Evolutionary conservation across 2,113 vertebrate genomes (phyloP).

Genomic region (Etia nguti): DNA sequence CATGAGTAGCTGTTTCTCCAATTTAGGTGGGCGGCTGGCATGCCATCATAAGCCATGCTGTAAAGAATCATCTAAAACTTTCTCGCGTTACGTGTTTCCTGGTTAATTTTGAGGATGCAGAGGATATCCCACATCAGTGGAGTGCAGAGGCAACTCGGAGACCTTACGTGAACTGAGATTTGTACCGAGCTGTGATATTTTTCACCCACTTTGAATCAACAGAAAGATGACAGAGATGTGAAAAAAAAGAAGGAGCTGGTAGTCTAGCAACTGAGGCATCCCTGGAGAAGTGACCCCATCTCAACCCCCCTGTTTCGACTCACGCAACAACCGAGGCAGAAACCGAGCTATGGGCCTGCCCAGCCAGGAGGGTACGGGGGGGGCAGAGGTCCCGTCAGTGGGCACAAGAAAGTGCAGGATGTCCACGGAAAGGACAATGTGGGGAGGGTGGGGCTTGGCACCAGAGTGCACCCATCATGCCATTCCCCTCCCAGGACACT

Average conservation of each 20-base stretch:
- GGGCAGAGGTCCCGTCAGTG: slow-evolving; percentile 48
- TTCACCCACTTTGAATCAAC: slow-evolving; percentile 52
- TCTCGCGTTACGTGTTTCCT: background rate
- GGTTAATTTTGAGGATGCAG: background rate
- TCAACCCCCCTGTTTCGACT: slow-evolving; percentile 35
- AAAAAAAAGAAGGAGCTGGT: background rate
- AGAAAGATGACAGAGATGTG: slow-evolving; percentile 2
- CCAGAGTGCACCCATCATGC: slow-evolving; percentile 69
- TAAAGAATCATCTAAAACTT: slow-evolving; percentile 31
- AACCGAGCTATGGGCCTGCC: slow-evolving; percentile 13
- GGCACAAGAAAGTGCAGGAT: slow-evolving; percentile 54
- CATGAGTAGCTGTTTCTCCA: slow-evolving; percentile 53
- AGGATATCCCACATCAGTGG: background rate
- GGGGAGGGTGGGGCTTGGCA: slow-evolving; percentile 75
- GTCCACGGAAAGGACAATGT: slow-evolving; percentile 69
- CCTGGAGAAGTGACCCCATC: slow-evolving; percentile 9
- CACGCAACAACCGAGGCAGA: slow-evolving; percentile 22
- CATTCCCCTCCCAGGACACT: slow-evolving; percentile 77
- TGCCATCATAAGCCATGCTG: slow-evolving; percentile 26
- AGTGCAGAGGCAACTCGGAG: background rate
- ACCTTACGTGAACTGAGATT: slow-evolving; percentile 53
- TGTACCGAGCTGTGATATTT: slow-evolving; percentile 49
- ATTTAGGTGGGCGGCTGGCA: slow-evolving; percentile 60
- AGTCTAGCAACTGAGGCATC: background rate
- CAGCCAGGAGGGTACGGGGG: slow-evolving; percentile 27